These are phyloP conservation scores for Eilema griseolum DNA, from an alignment of 2,888 invertebrate species.

Conservation along the genomic window DNA sequence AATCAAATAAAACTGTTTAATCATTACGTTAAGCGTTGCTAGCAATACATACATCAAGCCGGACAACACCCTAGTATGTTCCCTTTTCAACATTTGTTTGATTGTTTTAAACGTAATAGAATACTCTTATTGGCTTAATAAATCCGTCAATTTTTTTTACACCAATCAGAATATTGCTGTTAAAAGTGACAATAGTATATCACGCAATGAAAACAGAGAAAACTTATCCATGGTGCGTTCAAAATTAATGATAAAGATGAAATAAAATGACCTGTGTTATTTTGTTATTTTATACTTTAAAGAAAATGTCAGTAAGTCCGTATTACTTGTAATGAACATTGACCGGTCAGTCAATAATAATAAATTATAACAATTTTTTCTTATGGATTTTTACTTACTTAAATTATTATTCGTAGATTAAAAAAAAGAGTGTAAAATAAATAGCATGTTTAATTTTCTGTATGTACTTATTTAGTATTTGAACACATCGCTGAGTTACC, in stretches of 20 bases:
- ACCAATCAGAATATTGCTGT: not conserved
- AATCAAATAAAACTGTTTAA: slow-evolving; percentile 77
- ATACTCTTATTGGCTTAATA: not conserved
- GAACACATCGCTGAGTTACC: not conserved
- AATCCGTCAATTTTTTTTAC: not conserved
- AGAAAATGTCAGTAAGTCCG: too few species aligned
- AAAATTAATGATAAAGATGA: not conserved
- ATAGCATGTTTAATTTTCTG: not conserved
- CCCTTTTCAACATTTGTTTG: slow-evolving; percentile 37
- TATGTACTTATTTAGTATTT: not conserved
- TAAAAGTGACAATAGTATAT: not conserved
- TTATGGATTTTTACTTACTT: too few species aligned
- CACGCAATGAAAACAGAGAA: not conserved
- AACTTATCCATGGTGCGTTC: not conserved
- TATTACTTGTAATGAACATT: too few species aligned
- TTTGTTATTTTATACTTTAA: too few species aligned
- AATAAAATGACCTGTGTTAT: not conserved
- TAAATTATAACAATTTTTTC: too few species aligned
- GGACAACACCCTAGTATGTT: slow-evolving; percentile 79
- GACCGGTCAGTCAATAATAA: too few species aligned
- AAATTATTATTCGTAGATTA: too few species aligned
- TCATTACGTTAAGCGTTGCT: slow-evolving; percentile 82
- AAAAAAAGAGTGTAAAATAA: too few species aligned
- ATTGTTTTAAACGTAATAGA: not conserved
- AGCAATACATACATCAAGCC: slow-evolving; percentile 66